Evolutionary conservation across 2,113 vertebrate species (phyloP).

Genomic region (Rhinolophus ferrumequinum): DNA sequence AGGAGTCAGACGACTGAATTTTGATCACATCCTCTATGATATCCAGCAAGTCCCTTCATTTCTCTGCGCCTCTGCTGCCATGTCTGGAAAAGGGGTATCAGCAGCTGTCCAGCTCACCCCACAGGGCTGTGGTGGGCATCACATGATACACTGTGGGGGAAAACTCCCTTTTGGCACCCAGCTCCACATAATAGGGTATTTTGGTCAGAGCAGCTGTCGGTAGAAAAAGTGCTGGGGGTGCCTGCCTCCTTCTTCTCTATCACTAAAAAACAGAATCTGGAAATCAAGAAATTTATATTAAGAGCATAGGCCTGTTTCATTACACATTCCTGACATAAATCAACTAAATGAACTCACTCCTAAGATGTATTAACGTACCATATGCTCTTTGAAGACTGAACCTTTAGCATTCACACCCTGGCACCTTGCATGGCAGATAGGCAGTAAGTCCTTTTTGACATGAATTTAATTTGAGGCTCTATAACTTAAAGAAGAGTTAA

Average conservation of each 20-base stretch:
- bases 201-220: neutral
- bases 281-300: neutral
- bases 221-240: neutral
- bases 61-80: neutral
- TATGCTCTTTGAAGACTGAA: neutral
- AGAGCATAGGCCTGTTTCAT: neutral
- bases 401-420: neutral
- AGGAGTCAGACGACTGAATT: neutral
- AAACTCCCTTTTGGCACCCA: neutral
- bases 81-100: neutral
- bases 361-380: neutral
- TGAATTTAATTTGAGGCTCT: neutral
- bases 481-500: slow-evolving; percentile 8
- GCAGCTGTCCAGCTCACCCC: neutral
- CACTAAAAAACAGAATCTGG: neutral
- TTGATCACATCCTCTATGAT: neutral
- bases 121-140: neutral
- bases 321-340: neutral
- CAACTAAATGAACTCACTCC: neutral
- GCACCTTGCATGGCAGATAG: neutral
- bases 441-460: neutral
- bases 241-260: neutral
- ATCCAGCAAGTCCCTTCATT: neutral
- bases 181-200: neutral
- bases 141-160: neutral